Evolutionary conservation across 2,888 invertebrate genomes (phyloP).

Genomic region (Teleiodes luculella): DNA sequence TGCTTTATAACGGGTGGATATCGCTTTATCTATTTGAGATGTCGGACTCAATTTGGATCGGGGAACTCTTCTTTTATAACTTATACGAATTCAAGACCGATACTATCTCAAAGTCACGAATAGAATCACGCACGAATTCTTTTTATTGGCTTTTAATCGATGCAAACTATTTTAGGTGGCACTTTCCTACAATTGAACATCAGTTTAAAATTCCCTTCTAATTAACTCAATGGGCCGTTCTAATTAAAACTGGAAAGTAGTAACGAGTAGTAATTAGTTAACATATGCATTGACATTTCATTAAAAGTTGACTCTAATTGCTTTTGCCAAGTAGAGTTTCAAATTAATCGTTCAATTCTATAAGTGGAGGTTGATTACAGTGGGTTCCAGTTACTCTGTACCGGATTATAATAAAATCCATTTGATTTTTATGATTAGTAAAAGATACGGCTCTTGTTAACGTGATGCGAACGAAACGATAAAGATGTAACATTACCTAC

Average conservation of each 20-base stretch:
- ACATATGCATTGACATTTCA: slow-evolving; percentile 47
- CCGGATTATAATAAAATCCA: slow-evolving; percentile 43
- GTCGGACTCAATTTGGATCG: slow-evolving; percentile 71
- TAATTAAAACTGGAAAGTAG: slow-evolving; percentile 45
- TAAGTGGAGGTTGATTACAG: slow-evolving; percentile 32
- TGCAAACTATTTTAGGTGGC: slow-evolving; percentile 24
- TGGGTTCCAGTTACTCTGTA: slow-evolving; percentile 34
- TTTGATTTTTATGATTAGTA: slow-evolving; percentile 56
- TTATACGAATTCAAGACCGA: slow-evolving; percentile 28
- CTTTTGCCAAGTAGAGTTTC: slow-evolving; percentile 43
- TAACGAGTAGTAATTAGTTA: slow-evolving; percentile 46
- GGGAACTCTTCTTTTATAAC: slow-evolving; percentile 51
- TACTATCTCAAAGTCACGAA: slow-evolving; percentile 24
- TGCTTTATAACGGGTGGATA: slow-evolving; percentile 71
- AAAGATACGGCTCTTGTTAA: slow-evolving; percentile 48
- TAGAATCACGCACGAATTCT: slow-evolving; percentile 20
- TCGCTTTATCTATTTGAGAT: slow-evolving; percentile 73
- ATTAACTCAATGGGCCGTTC: slow-evolving; percentile 37
- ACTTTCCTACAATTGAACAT: slow-evolving; percentile 12
- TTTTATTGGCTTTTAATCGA: slow-evolving; percentile 34
- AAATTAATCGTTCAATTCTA: slow-evolving; percentile 44
- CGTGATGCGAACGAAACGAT: slow-evolving; percentile 42
- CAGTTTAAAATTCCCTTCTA: slow-evolving; percentile 25
- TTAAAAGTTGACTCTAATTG: slow-evolving; percentile 49
- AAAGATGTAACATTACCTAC: slow-evolving; percentile 49